Evolutionary conservation across 2,797 vertebrate species (phyloP).

Genomic region (Scolopax rusticola): DNA sequence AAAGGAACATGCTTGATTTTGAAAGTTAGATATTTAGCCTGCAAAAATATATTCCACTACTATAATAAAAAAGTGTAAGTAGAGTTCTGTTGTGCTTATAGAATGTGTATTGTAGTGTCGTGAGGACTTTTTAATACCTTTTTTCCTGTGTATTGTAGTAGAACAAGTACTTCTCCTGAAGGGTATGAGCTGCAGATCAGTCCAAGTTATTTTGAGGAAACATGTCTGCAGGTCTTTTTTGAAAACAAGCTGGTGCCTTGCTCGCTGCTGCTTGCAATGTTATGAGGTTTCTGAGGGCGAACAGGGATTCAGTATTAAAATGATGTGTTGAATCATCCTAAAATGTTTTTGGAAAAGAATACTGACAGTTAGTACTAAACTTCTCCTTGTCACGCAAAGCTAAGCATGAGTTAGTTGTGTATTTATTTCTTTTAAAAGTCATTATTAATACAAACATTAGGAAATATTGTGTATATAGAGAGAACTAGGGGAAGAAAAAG

Average conservation of each 20-base stretch:
- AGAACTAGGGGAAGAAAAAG: background rate
- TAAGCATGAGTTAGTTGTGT: background rate
- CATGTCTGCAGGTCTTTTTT: background rate
- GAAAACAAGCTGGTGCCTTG: background rate
- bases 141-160: background rate
- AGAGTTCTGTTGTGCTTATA: background rate
- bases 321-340: background rate
- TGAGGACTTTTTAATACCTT: background rate
- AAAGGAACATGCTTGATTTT: background rate
- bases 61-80: background rate
- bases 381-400: background rate
- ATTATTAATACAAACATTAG: background rate
- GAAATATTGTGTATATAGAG: background rate
- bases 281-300: background rate
- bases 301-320: background rate
- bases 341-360: background rate
- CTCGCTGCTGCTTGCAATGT: background rate
- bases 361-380: background rate
- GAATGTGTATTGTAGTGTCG: background rate
- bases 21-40: background rate
- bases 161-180: background rate
- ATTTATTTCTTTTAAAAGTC: background rate
- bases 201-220: background rate
- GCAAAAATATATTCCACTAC: background rate
- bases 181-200: background rate